Percentiles rank a stretch among this genome's conserved stretches.
Evolutionary conservation across 1,140 invertebrate species (phyloP).

Genomic region (Drosophila rufa): DNA sequence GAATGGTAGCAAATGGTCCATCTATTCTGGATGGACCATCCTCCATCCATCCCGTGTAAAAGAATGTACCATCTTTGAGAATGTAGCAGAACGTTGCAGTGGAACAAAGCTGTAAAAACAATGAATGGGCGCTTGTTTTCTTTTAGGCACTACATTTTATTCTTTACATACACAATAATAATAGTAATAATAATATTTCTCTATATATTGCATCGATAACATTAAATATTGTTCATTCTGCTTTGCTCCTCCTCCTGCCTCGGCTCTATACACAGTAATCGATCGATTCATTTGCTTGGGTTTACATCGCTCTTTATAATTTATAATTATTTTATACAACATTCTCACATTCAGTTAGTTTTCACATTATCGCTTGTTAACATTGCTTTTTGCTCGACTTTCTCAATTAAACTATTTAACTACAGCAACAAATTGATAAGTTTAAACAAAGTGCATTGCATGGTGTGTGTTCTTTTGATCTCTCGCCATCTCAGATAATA

Average conservation of each 20-base stretch:
- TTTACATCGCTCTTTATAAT: constrained; percentile 63
- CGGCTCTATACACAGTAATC: constrained; percentile 55
- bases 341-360: constrained; percentile 75
- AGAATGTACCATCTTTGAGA: too few species aligned
- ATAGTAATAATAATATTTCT: constrained; percentile 62
- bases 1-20: too few species aligned
- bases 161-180: constrained; percentile 63
- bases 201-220: constrained; percentile 67
- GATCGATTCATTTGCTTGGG: constrained; percentile 53
- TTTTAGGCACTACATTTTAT: constrained; percentile 79
- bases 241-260: constrained; percentile 46
- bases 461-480: constrained; percentile 42
- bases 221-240: constrained; percentile 80
- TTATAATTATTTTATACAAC: constrained; percentile 81
- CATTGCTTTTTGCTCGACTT: constrained; percentile 48
- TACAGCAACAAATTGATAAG: constrained; percentile 76
- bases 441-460: constrained; percentile 75
- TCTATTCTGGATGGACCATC: too few species aligned
- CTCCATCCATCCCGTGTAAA: too few species aligned
- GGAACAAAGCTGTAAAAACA: too few species aligned
- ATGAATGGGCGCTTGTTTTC: not conserved
- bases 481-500: constrained; percentile 43
- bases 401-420: constrained; percentile 76
- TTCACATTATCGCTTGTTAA: constrained; percentile 73
- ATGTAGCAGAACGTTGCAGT: too few species aligned